Evolutionary conservation across 1,140 invertebrate genomes (phyloP).

Genomic region (Sesamia nonagrioides): DNA sequence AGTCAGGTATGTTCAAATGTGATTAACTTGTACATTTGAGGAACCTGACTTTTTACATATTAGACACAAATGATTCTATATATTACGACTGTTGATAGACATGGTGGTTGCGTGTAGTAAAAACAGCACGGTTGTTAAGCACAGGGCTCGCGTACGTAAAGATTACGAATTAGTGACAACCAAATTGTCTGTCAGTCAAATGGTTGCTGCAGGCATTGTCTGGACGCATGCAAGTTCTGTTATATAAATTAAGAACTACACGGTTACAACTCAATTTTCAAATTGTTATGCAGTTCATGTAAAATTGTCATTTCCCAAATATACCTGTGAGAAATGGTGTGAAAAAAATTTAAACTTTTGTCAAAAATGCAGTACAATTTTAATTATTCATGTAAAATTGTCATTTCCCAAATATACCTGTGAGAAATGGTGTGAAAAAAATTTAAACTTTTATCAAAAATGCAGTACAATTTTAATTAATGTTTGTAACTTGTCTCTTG

Average conservation of each 20-base stretch:
- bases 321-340: background rate
- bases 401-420: background rate
- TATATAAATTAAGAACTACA: slow-evolving; percentile 32
- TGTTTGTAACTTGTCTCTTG: too few relatives aligned
- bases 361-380: too few relatives aligned
- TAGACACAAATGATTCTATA: background rate
- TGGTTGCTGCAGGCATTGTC: slow-evolving; percentile 36
- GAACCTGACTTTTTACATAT: background rate
- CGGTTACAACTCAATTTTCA: slow-evolving; percentile 33
- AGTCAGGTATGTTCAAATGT: too few relatives aligned
- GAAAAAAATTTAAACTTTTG: too few relatives aligned
- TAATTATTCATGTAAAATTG: background rate
- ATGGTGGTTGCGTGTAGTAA: slow-evolving; percentile 48
- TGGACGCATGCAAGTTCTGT: slow-evolving; percentile 38
- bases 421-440: too few relatives aligned
- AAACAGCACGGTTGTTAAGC: slow-evolving; percentile 58
- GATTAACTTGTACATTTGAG: background rate
- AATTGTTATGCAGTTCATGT: background rate
- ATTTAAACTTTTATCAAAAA: too few relatives aligned
- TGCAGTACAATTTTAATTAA: too few relatives aligned
- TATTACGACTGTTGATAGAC: slow-evolving; percentile 26
- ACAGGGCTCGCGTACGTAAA: slow-evolving; percentile 37
- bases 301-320: background rate
- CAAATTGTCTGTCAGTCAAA: slow-evolving; percentile 57
- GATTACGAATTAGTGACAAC: slow-evolving; percentile 59